Evolutionary conservation across 2,888 invertebrate genomes (phyloP), one percentile per base, ranked within the genome.

Genomic region (Theodoxus fluviatilis): DNA sequence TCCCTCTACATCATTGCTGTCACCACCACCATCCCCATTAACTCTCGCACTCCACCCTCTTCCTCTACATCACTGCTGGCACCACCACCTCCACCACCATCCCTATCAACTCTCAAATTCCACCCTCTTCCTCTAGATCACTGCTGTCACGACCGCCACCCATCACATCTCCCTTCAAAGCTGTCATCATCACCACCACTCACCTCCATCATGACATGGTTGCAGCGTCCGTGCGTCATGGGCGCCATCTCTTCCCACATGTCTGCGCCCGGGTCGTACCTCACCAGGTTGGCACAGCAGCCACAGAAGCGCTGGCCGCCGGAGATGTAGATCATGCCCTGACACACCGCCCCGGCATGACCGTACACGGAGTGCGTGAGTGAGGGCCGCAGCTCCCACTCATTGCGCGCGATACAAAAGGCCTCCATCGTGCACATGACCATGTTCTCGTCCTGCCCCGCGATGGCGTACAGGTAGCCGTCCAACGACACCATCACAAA

Each of bases 221-320:
- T 84, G 37, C 83, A 78, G 0, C 86, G 76, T 4, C 81, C 78
- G 55, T 80, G 77, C 33, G 82, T 70, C 83, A 86, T 83, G 6
- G 82, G 75, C 1, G 81, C 74, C 35, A 79, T 78, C 28, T 84
- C 83, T 61, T 79, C 79, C 86, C 86, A 86, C 2, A 75, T 71
- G 70, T 86, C 83, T 6, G 71, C 70, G 4, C 71, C 74, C 0
- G 84, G 80, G 35, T 80, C 78, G 69, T 84, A 86, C 18, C 81
- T 75, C 68, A 81, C 77, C 55, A 86, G 74, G 38, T 81, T 81
- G 68, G 75, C 82, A 71, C 84, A 81, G 70, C 83, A 82, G 38
- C 85, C 85, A 33, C 83, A 82, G 75, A 84, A 83, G 37, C 82
- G 76, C 75, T 85, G 85, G n/a, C 86, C 86, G 0, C 86, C 86